phyloP scores from a whole-genome alignment of 2,113 vertebrate genomes.

The Zosterops pallidus region DNA sequence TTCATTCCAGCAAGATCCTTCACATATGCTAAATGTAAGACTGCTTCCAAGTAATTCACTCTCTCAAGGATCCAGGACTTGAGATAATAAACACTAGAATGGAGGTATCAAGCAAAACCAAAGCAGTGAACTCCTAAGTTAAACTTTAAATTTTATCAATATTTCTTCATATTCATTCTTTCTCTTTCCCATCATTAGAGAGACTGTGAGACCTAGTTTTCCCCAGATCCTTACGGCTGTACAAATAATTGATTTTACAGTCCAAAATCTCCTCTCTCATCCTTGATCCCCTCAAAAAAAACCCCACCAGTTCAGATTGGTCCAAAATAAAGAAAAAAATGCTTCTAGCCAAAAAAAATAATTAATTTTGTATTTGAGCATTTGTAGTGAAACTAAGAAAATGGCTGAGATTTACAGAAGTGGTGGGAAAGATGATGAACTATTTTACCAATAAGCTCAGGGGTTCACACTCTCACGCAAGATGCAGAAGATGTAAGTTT shows the following conservation, averaged over 20 bases:
- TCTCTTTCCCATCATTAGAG: conserved; percentile 53
- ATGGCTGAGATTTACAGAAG: not conserved
- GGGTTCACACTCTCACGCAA: fast-evolving
- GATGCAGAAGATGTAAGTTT: not conserved
- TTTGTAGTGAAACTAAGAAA: not conserved
- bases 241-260: conserved; percentile 68
- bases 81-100: conserved; percentile 63
- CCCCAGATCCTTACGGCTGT: conserved; percentile 39
- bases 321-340: conserved; percentile 60
- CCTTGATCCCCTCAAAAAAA: conserved; percentile 19
- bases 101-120: conserved; percentile 28
- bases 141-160: conserved; percentile 31
- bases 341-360: conserved; percentile 25
- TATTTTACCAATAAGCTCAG: not conserved
- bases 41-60: conserved; percentile 5
- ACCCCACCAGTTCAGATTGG: not conserved
- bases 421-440: not conserved
- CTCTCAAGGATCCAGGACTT: conserved; percentile 17
- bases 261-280: conserved; percentile 50
- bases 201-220: conserved; percentile 41
- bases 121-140: conserved; percentile 37
- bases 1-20: conserved; percentile 39
- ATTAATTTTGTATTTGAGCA: not conserved
- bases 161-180: conserved; percentile 19
- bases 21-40: conserved; percentile 25